Conservation (phyloP, 1,140 invertebrate species). For the Neotoxoptera formosana region DNA sequence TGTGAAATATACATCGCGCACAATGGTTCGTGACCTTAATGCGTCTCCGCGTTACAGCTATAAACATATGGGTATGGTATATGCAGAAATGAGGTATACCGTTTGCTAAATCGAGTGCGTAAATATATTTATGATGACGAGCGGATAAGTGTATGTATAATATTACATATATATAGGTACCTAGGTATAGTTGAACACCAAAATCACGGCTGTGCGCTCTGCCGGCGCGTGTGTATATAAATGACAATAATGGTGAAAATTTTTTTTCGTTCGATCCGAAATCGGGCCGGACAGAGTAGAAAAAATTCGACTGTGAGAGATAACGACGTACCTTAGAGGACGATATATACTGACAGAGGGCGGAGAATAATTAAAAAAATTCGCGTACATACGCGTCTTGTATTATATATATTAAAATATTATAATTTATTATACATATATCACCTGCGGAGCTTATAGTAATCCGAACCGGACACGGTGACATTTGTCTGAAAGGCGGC, state of each 20-base stretch:
- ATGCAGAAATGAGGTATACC: not conserved
- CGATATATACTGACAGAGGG: not conserved
- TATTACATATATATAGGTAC: too few species aligned
- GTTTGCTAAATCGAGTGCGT: not conserved
- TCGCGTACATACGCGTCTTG: not conserved
- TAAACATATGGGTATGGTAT: not conserved
- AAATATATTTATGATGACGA: not conserved
- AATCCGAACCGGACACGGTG: not conserved
- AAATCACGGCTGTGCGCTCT: not conserved
- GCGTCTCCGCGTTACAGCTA: not conserved
- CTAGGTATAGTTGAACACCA: not conserved
- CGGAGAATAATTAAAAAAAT: not conserved
- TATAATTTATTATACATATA: not conserved
- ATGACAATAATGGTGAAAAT: not conserved
- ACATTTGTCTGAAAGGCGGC: conserved; percentile 48
- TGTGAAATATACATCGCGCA: not conserved
- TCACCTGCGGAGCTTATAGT: not conserved
- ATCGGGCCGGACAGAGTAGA: not conserved
- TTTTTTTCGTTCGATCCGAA: not conserved
- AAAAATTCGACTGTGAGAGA: not conserved
- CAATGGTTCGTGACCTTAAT: conserved; percentile 11
- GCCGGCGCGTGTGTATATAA: not conserved
- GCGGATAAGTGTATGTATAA: not conserved
- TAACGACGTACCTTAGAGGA: not conserved
- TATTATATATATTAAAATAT: too few species aligned